phyloP scores from a whole-genome alignment of 2,888 invertebrate genomes.

The Leptarthrus brevirostris region DNA sequence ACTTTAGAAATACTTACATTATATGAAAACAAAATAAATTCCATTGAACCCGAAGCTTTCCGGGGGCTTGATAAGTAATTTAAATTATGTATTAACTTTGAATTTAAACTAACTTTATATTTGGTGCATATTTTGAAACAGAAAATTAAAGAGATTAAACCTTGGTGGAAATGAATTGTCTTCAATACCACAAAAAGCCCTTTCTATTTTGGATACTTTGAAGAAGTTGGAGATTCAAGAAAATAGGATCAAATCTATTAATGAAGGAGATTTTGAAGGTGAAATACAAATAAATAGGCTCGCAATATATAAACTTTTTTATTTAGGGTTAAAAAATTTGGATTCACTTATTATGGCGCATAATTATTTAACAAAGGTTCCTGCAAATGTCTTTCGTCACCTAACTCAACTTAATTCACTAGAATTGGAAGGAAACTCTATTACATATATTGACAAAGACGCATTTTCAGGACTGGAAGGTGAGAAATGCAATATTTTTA shows the following conservation, averaged over 20 bases:
- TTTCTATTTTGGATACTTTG: constrained; percentile 82
- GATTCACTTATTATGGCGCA: constrained; percentile 88
- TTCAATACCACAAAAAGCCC: constrained; percentile 81
- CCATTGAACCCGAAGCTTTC: constrained; percentile 85
- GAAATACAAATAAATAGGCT: constrained; percentile 52
- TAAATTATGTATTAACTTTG: too few species aligned
- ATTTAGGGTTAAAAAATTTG: constrained; percentile 79
- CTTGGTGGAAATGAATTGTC: constrained; percentile 85
- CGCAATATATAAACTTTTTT: neutral
- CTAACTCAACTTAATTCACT: constrained; percentile 84
- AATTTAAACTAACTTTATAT: too few species aligned
- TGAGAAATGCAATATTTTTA: constrained; percentile 62
- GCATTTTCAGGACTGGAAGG: constrained; percentile 91
- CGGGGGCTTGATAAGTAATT: constrained; percentile 87
- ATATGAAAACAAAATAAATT: constrained; percentile 86
- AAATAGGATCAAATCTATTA: constrained; percentile 80
- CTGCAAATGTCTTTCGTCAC: constrained; percentile 85
- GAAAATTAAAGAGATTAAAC: constrained; percentile 85
- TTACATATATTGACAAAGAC: constrained; percentile 82
- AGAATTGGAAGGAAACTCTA: constrained; percentile 88
- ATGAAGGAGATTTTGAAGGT: constrained; percentile 90
- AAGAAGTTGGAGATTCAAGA: constrained; percentile 91
- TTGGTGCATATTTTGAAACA: too few species aligned
- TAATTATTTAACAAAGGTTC: constrained; percentile 83
- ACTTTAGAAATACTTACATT: constrained; percentile 87